Conservation (phyloP, 2,797 vertebrate genomes). For the Aulostomus chinensis region DNA sequence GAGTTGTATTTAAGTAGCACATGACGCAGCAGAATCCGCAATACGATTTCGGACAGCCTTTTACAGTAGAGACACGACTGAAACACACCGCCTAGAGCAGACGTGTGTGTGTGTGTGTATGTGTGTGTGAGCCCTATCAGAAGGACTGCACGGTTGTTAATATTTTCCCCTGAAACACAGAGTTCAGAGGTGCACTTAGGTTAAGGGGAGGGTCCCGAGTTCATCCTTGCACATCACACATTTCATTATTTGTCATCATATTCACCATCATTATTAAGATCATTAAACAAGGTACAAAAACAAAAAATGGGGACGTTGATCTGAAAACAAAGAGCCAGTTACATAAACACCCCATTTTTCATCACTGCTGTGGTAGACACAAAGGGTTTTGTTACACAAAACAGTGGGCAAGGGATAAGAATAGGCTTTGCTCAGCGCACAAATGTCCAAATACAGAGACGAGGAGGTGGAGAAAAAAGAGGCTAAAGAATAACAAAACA, state of each 20-base stretch:
- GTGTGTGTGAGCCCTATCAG: constrained; percentile 38
- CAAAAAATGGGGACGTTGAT: constrained; percentile 36
- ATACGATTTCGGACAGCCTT: constrained; percentile 20
- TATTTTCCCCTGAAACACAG: constrained; percentile 15
- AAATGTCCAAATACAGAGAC: constrained; percentile 33
- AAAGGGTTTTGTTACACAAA: constrained; percentile 54
- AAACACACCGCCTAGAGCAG: constrained; percentile 44
- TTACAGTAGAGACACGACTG: constrained; percentile 30
- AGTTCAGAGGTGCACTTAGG: constrained; percentile 48
- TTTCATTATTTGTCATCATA: constrained; percentile 21
- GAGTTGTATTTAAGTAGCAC: constrained; percentile 61
- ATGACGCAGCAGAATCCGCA: constrained; percentile 57
- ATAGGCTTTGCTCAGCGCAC: constrained; percentile 51
- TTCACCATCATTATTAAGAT: constrained; percentile 41
- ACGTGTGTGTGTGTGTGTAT: constrained; percentile 25
- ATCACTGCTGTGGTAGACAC: constrained; percentile 47
- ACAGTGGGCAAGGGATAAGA: constrained; percentile 60
- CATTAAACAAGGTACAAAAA: constrained; percentile 51
- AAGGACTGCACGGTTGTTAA: constrained; percentile 21
- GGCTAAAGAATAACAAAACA: constrained; percentile 14
- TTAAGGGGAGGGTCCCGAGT: constrained; percentile 29
- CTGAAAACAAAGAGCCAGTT: constrained; percentile 52
- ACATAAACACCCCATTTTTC: constrained; percentile 60
- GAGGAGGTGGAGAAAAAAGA: constrained; percentile 32
- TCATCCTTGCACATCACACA: constrained; percentile 41